Evolutionary conservation across 2,113 vertebrate species (phyloP), one percentile per base, ranked within the genome.

Genomic region (Dissostichus mawsoni): DNA sequence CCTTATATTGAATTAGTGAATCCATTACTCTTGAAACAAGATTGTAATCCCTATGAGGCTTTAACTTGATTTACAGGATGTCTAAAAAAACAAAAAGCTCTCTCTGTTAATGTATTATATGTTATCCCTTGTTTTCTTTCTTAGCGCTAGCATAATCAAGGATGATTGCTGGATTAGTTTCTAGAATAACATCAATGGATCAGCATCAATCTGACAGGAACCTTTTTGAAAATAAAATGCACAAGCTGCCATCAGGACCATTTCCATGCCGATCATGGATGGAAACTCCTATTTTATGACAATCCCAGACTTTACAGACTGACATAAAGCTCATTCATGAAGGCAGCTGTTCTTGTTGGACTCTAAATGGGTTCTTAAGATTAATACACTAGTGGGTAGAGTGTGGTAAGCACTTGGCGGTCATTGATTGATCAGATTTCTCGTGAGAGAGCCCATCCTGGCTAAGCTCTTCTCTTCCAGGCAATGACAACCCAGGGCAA

Each of bases 401-500:
- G 20, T 74, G 63, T 57, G 67, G 41, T 76, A 2, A 78, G 61
- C 51, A 50, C 70, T 86, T 66, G 83, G 81, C 45, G 82, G 82
- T 88, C 61, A 29, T 58, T 63, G 55, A 56, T 80, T 73, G 70
- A 59, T 57, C 55, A 36, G 59, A 12, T 66, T 48, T 69, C 52
- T 82, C 74, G 33, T 48, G 74, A 76, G 55, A 79, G 68, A 64
- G 66, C 23, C 62, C 47, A 76, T 69, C 41, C 45, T 33, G 58
- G 65, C 70, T 82, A 74, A 82, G 69, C 53, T 69, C 79, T 73
- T 61, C 55, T 41, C 47, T 63, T 36, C 8, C 25, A 53, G 68
- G 87, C 63, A 50, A 81, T 85, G 73, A 87, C 78, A 76, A 81
- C 57, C 50, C 65, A 5, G 1, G 12, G 61, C 69, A 68, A 84